phyloP scores from a whole-genome alignment of 2,797 vertebrate species.

The Pipistrellus nathusii region DNA sequence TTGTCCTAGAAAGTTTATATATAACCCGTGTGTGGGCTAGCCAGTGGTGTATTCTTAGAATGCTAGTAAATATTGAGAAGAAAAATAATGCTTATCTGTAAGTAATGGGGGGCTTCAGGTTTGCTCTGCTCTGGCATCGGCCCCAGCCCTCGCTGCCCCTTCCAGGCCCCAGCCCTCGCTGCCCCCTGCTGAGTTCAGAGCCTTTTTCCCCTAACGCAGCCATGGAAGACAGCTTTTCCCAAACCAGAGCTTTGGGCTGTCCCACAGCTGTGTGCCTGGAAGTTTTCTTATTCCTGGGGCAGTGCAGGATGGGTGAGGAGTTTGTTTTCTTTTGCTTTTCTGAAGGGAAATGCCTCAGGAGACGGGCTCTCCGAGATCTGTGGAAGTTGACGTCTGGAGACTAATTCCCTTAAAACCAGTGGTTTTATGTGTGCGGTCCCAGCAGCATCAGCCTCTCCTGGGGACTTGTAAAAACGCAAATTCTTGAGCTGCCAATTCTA shows the following conservation, averaged over 20 bases:
- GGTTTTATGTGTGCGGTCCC: not conserved
- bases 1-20: not conserved
- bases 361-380: not conserved
- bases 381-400: not conserved
- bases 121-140: not conserved
- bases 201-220: not conserved
- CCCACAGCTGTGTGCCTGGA: not conserved
- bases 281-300: not conserved
- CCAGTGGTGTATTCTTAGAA: not conserved
- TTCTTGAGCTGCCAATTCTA: not conserved
- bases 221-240: not conserved
- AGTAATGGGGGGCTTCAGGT: accelerated
- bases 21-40: not conserved
- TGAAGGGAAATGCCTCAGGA: not conserved
- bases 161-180: not conserved
- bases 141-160: not conserved
- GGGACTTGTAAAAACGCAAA: not conserved
- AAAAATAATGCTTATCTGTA: not conserved
- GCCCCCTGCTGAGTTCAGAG: not conserved
- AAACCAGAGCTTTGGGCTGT: not conserved
- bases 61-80: not conserved
- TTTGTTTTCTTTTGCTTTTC: not conserved
- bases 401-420: not conserved
- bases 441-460: not conserved
- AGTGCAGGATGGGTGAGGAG: not conserved